Base-by-base conservation (phyloP, 1,140 invertebrate species). In the Drosophila asahinai region DNA sequence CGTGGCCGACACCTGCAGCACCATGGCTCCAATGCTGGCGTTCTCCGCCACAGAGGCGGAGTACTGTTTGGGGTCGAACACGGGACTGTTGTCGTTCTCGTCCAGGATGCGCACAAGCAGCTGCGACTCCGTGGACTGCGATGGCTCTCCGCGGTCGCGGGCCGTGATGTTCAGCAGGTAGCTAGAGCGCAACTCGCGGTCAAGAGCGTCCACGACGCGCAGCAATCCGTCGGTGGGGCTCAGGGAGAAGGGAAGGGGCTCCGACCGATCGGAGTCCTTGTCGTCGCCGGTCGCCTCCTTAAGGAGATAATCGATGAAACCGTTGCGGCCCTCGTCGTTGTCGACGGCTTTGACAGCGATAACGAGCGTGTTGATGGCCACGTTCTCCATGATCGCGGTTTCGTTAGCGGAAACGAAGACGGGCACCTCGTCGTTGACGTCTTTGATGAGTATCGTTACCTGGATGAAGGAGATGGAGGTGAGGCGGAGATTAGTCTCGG, bases 381-480 rank as follows among this genome's bases (percentile, higher is more conserved):
- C 96, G 93, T 98, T 98, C 94, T 99, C 98, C 64, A 95, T 94
- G 12, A 98, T 95, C 17, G 95, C 93, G 7, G 97, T 97, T 83
- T 95, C 95, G 80, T 97, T 97, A 1, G 96, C 94, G 8, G 97
- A 96, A 77, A 98, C 95, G 93, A 99, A 99, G 90, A 97, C 95
- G 0, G 99, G 98, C 14, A 97, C 95, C 94, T 98, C 96, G 93
- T 99, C 98, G 94, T 99, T 99, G 19, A 99, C 96, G 93, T 99
- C 98, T 91, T 97, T 95, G 45, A 99, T 93, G 59, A 96, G 95
- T 71, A 99, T 96, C 22, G 95, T 97, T 42, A 99, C 97, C 97
- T 98, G 33, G 27, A 25, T 25, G 93, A 40, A 40, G 9, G 38
- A 36, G 42, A 11, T 4, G 30, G n/a, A 72, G 45, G n/a, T 40